Conservation (phyloP, 2,113 vertebrate species). For the pig (Sus scrofa) region T2T-Sscrofa CM000813.6:3793501-3794000, state of each 20-base stretch:
- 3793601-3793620: not conserved
- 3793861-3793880: rapidly evolving
- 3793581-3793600: not conserved
- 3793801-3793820: too few species aligned
- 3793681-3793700: not conserved
- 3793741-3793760: not conserved
- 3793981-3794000: not conserved
- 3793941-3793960: not conserved
- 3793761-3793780: not conserved
- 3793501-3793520: not conserved
- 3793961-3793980: not conserved
- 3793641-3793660: too few species aligned
- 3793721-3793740: too few species aligned
- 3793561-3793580: not conserved
- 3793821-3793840: not conserved
- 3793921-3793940: too few species aligned
- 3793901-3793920: not conserved
- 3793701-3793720: too few species aligned
- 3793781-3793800: not conserved
- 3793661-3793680: too few species aligned
- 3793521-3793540: not conserved
- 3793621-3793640: too few species aligned
- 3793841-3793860: too few species aligned
- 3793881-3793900: not conserved
- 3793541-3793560: not conserved